Evolutionary conservation across 2,888 invertebrate genomes (phyloP), one percentile per base, ranked within the genome.

Genomic region (Leptogaster cylindrica): DNA sequence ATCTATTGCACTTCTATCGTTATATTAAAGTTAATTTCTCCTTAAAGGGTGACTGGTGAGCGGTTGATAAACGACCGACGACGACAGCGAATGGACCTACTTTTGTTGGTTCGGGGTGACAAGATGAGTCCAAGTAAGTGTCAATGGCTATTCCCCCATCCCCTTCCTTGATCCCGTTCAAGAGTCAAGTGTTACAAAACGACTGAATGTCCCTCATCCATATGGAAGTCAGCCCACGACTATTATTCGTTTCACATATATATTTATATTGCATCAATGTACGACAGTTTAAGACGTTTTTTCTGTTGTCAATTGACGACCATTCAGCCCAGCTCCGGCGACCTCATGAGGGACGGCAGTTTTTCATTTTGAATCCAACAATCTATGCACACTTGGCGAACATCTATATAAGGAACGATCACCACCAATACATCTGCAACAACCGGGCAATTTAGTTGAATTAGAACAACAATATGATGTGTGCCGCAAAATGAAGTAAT

Each of bases 401-500:
- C 36, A 36, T 12, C 14, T 7, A 16, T 28, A 16, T 12, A 14
- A 28, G 8, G 8, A 12, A 8, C 16, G 12, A n/a, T 27, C 27
- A n/a, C n/a, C 27, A 16, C n/a, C 27, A 25, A 55, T 39, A 55
- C 58, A 46, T 58, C 48, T 25, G 50, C 61, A 67, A 33, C 2
- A 27, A 20, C 7, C 18, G 20, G 63, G 50, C 66, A 69, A 65
- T 69, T 63, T 65, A 69, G 65, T 25, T 55, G 69, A 69, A 69
- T 69, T 69, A 67, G 51, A 58, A 65, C 41, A 67, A 69, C 65
- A 69, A 69, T 67, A 67, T 65, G 48, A 31, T 48, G 65, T n/a
- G n/a, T 69, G 20, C 66, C 48, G 16, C 39, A 50, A 65, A 65
- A 67, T 65, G 48, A 61, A 67, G 67, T 65, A 67, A 67, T 67